phyloP scores from a whole-genome alignment of 1,140 invertebrate genomes.

The Oedothorax gibbosus region DNA sequence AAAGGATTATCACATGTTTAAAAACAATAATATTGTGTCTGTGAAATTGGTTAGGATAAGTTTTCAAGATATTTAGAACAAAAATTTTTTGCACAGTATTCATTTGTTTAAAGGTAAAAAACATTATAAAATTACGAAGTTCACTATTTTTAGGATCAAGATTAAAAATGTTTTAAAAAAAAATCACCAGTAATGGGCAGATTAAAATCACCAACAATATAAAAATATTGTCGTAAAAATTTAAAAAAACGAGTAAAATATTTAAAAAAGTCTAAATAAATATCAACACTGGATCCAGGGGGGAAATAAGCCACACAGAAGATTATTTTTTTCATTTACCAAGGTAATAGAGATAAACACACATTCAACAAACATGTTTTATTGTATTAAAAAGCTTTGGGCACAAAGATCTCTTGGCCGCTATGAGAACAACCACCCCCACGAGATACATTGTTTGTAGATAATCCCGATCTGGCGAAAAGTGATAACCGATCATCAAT shows the following conservation, averaged over 20 bases:
- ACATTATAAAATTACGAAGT: neutral
- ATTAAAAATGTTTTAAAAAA: neutral
- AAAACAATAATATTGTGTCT: neutral
- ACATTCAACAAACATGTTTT: neutral
- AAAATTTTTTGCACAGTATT: neutral
- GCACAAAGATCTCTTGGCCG: neutral
- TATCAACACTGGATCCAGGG: neutral
- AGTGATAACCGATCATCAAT: neutral
- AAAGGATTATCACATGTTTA: neutral
- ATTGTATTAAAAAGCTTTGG: neutral
- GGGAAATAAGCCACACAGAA: constrained; percentile 4
- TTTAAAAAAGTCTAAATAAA: neutral
- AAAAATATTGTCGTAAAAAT: neutral
- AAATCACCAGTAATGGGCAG: neutral
- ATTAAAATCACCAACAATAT: neutral
- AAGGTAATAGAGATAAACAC: neutral
- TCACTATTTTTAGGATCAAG: neutral
- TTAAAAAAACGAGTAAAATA: neutral
- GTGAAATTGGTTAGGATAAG: constrained; percentile 3
- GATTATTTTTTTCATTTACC: neutral
- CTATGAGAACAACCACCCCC: neutral
- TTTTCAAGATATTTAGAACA: neutral
- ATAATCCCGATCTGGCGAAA: neutral
- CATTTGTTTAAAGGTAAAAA: neutral
- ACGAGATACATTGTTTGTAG: neutral